Percentiles rank a stretch among this genome's conserved stretches.
Conservation (phyloP, 2,113 vertebrate genomes). For the Alethe castanea region DNA sequence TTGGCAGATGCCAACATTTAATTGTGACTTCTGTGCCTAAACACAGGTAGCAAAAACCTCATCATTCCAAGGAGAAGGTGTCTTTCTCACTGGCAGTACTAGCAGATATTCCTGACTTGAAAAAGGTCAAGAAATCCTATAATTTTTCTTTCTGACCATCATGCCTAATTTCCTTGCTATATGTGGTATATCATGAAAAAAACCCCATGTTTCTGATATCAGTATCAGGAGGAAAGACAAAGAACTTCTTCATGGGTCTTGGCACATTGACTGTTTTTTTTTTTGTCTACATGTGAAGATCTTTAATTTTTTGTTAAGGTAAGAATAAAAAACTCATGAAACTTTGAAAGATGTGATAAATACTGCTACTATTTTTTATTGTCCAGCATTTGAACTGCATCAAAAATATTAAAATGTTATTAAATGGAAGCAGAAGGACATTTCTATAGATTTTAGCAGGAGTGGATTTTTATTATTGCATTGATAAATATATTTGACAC, state of each 20-base stretch:
- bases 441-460: not conserved
- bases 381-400: not conserved
- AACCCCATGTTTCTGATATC: rapidly evolving
- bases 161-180: not conserved
- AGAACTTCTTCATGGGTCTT: not conserved
- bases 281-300: not conserved
- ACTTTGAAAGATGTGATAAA: not conserved
- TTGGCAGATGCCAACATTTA: not conserved
- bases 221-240: not conserved
- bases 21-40: not conserved
- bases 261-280: not conserved
- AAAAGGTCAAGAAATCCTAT: not conserved
- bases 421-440: not conserved
- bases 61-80: not conserved
- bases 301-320: not conserved
- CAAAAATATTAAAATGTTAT: not conserved
- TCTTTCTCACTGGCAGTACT: not conserved
- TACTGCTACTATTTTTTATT: not conserved
- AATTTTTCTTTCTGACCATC: not conserved
- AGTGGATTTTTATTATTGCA: not conserved
- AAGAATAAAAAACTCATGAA: not conserved
- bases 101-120: not conserved
- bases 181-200: not conserved
- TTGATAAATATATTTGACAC: not conserved
- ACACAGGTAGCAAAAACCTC: not conserved